Evolutionary conservation across 2,888 invertebrate species (phyloP).

Genomic region (Stratiomys singularior): DNA sequence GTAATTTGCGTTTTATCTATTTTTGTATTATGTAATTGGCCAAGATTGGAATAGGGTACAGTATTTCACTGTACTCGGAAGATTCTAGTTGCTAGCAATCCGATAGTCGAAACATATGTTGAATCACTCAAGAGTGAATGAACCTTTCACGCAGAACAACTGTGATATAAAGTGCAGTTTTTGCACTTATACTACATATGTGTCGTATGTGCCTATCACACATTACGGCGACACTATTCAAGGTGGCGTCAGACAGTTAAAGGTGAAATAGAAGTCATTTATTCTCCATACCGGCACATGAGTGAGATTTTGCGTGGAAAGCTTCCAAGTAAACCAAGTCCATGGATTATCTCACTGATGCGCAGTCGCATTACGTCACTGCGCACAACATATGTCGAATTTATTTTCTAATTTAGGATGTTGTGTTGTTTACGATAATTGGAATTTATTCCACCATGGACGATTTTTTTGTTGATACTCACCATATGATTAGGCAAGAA

Average conservation of each 20-base stretch:
- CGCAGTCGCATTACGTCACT: constrained; percentile 17
- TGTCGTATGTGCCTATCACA: no score
- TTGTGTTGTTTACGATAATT: neutral
- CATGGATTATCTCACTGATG: constrained; percentile 14
- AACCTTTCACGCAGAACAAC: no score
- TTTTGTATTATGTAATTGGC: no score
- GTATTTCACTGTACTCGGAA: no score
- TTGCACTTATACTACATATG: no score
- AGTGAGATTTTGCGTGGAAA: neutral
- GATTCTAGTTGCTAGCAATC: no score
- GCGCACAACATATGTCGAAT: neutral
- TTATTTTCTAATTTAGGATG: neutral
- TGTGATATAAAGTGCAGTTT: no score
- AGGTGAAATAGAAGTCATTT: constrained; percentile 43
- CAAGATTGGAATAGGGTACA: no score
- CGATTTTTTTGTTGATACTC: neutral
- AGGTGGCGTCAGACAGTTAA: constrained; percentile 25
- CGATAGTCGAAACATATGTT: no score
- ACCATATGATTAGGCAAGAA: neutral
- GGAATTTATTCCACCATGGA: neutral
- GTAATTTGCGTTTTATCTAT: constrained; percentile 4
- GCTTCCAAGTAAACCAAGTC: constrained; percentile 10
- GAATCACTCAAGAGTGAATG: no score
- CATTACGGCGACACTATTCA: constrained; percentile 4
- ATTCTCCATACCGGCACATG: constrained; percentile 27